Evolutionary conservation across 2,113 vertebrate species (phyloP).

Genomic region (Nymphicus hollandicus): DNA sequence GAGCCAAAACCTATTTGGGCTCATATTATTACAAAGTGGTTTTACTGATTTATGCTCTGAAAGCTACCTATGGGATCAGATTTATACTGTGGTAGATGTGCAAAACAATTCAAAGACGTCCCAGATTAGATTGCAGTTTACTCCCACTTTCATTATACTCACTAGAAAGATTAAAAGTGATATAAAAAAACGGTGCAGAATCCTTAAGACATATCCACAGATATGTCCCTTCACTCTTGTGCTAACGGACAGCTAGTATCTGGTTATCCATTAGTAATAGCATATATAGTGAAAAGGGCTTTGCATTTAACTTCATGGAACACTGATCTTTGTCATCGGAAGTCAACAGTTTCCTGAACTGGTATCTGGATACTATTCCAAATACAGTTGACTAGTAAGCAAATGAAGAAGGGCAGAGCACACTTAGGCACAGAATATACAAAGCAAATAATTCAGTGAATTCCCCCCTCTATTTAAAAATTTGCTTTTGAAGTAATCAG

Average conservation of each 20-base stretch:
- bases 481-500: not conserved
- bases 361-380: not conserved
- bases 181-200: not conserved
- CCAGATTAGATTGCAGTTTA: not conserved
- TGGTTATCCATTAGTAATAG: not conserved
- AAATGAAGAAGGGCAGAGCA: not conserved
- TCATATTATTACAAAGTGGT: not conserved
- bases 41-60: not conserved
- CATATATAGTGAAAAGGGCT: not conserved
- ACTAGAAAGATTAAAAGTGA: not conserved
- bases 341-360: not conserved
- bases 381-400: not conserved
- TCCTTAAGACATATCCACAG: not conserved
- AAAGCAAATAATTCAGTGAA: not conserved
- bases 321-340: not conserved
- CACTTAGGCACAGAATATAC: not conserved
- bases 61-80: not conserved
- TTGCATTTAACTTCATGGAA: not conserved
- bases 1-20: not conserved
- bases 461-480: not conserved
- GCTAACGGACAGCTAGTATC: not conserved
- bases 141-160: not conserved
- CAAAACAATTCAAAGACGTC: not conserved
- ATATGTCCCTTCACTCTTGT: not conserved
- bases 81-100: not conserved